These are phyloP conservation scores for Cerastoderma edule DNA, from an alignment of 2,888 invertebrate genomes.

Conservation along the genomic window DNA sequence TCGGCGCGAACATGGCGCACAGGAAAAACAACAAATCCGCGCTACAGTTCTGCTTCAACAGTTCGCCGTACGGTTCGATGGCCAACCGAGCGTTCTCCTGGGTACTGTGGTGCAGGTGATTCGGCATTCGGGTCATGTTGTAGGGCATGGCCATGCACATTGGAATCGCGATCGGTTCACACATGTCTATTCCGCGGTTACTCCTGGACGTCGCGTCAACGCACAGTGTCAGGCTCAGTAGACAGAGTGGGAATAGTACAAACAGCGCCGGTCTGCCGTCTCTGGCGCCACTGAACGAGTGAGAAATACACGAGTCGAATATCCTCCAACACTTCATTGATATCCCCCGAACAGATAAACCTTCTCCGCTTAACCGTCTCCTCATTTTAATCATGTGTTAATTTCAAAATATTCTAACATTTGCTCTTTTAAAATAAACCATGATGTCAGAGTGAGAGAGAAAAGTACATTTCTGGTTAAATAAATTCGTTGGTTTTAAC, in stretches of 20 bases:
- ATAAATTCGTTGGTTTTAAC: too few relatives aligned
- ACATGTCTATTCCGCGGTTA: conserved; percentile 66
- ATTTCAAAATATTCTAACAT: too few relatives aligned
- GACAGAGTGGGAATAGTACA: neutral
- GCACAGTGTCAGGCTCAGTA: neutral
- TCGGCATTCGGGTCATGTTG: conserved; percentile 81
- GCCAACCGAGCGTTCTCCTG: conserved; percentile 78
- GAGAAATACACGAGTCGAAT: conserved; percentile 2
- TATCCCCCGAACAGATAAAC: conserved; percentile 1
- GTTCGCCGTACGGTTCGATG: conserved; percentile 75
- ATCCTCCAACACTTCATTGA: conserved; percentile 11
- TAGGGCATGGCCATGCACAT: conserved; percentile 79
- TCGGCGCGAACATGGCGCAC: conserved; percentile 80
- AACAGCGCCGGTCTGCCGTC: neutral
- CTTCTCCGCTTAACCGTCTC: neutral
- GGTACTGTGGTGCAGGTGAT: conserved; percentile 78
- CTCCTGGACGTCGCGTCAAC: conserved; percentile 15
- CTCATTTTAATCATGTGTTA: too few relatives aligned
- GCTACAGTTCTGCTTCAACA: conserved; percentile 77
- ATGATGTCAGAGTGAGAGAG: too few relatives aligned
- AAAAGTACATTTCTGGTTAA: too few relatives aligned
- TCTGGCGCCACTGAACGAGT: neutral
- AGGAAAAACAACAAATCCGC: conserved; percentile 77
- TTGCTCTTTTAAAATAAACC: too few relatives aligned
- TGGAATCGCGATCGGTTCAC: conserved; percentile 78